Evolutionary conservation across 1,140 invertebrate species (phyloP), one percentile per base, ranked within the genome.

Genomic region (Muscidifurax raptorellus): DNA sequence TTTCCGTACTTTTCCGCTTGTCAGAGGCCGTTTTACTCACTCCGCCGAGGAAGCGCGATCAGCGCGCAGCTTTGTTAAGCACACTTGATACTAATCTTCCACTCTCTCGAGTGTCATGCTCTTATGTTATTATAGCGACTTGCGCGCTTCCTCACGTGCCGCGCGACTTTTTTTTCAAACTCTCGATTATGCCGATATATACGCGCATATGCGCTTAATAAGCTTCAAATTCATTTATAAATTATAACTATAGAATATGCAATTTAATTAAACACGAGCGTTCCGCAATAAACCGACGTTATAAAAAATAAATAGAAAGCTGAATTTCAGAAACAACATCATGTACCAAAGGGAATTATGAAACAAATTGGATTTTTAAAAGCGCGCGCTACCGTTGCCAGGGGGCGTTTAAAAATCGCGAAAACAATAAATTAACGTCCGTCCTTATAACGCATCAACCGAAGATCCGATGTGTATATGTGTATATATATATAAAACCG

Each of bases 41-140:
- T 2, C 9, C 4, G 66, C 36, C 22, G n/a, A 59, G 44, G 82
- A 44, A 10, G 79, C n/a, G 18, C 83, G 76, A 59, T 47, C 76
- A 71, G 47, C 71, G 64, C 85, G 64, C 85, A 80, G 83, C 82
- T 59, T n/a, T 59, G 52, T 59, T 59, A 59, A 59, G 52, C n/a
- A 59, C 52, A 59, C 52, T 59, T 59, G 15, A 59, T 59, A 59
- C 52, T 59, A 59, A 59, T 59, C 52, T 59, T 59, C 52, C 22
- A 59, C 52, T 59, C 22, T 59, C 2, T 59, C 52, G 52, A 59
- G 52, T 59, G 52, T 59, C 52, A 59, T n/a, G 22, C 22, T n/a
- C 22, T 59, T 59, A 59, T n/a, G 6, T 6, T 22, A 59, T 59
- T 59, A 59, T 13, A 40, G n/a, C 36, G 10, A 40, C 36, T 12